Conservation (phyloP, 2,797 vertebrate species). For the Coranthus polyacanthus region DNA sequence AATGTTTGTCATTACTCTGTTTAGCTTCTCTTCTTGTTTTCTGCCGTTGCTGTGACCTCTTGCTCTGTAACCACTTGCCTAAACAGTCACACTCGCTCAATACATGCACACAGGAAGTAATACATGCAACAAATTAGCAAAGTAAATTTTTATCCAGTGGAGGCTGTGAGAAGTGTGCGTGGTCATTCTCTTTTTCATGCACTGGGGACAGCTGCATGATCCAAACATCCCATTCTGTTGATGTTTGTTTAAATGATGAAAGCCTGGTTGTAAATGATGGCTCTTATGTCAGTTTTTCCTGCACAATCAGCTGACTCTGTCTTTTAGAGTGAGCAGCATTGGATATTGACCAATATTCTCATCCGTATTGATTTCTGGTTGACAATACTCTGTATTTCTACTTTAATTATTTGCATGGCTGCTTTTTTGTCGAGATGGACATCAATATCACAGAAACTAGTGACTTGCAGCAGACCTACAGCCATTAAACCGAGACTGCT, state of each 20-base stretch:
- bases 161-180: background rate
- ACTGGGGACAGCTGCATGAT: no score
- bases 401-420: constrained; percentile 82
- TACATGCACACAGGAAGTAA: constrained; percentile 4
- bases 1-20: background rate
- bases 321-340: constrained; percentile 56
- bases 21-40: background rate
- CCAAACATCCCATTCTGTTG: background rate
- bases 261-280: background rate
- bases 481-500: constrained; percentile 32
- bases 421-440: constrained; percentile 64
- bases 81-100: background rate
- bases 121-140: background rate
- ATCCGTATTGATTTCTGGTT: constrained; percentile 73
- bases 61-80: background rate
- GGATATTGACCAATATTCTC: constrained; percentile 69
- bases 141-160: background rate
- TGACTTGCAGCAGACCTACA: constrained; percentile 37
- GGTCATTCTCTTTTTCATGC: background rate
- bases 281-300: constrained; percentile 17
- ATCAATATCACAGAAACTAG: constrained; percentile 64
- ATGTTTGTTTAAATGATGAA: background rate
- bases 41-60: background rate
- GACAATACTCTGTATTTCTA: constrained; percentile 67
- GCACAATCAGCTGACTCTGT: constrained; percentile 59